Conservation (phyloP, 2,888 invertebrate genomes). For the Eupithecia tripunctaria region DNA sequence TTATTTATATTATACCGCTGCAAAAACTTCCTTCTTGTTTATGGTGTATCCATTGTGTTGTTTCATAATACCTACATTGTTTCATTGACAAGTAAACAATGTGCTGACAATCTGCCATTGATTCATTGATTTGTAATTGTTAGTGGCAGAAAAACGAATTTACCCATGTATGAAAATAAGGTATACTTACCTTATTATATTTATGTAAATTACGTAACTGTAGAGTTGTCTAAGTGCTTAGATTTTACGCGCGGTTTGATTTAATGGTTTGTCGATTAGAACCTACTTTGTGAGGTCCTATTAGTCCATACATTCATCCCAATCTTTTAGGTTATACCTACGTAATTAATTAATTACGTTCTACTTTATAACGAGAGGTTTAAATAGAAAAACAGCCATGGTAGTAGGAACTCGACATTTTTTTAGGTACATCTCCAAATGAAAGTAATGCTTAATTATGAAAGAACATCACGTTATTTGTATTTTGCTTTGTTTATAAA, state of each 20-base stretch:
- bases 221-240: not conserved
- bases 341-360: too few species aligned
- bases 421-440: too few species aligned
- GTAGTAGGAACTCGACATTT: too few species aligned
- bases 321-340: too few species aligned
- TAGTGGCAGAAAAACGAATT: not conserved
- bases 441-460: too few species aligned
- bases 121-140: conserved; percentile 6
- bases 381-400: too few species aligned
- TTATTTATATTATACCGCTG: not conserved
- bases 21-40: not conserved
- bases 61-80: conserved; percentile 22
- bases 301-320: too few species aligned
- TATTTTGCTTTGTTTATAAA: not conserved
- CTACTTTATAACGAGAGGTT: too few species aligned
- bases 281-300: not conserved
- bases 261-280: not conserved
- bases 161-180: not conserved
- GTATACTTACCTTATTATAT: not conserved
- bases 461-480: not conserved
- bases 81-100: conserved; percentile 30
- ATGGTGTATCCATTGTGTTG: not conserved
- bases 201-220: not conserved
- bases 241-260: not conserved
- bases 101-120: conserved; percentile 16